phyloP scores from a whole-genome alignment of 2,797 vertebrate genomes.

The Smutsia gigantea region DNA sequence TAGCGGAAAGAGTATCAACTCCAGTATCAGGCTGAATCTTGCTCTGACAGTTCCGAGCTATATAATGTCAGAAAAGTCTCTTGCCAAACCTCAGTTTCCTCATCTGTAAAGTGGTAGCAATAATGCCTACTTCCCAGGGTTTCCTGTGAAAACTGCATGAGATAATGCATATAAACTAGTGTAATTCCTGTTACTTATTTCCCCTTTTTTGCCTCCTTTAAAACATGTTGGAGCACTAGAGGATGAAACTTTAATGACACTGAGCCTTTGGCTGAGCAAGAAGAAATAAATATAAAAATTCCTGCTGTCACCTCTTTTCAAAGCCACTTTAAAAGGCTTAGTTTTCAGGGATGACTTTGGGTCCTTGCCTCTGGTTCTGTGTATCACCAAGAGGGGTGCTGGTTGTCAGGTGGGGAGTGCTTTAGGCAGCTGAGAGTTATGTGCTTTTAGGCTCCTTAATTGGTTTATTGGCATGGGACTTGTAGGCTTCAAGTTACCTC shows the following conservation, averaged over 20 bases:
- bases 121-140: not conserved
- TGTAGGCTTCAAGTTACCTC: conserved; percentile 66
- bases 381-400: not conserved
- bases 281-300: conserved; percentile 39
- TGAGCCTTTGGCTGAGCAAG: not conserved
- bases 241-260: not conserved
- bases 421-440: conserved; percentile 56
- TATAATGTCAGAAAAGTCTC: not conserved
- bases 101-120: not conserved
- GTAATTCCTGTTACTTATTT: not conserved
- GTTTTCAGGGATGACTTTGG: not conserved
- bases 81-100: not conserved
- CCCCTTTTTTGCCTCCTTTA: not conserved
- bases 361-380: not conserved
- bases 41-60: not conserved
- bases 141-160: not conserved
- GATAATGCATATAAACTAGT: not conserved
- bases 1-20: not conserved
- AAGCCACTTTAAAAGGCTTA: conserved; percentile 46
- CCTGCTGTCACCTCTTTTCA: not conserved
- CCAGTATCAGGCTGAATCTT: not conserved
- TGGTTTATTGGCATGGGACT: conserved; percentile 69
- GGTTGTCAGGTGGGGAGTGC: conserved; percentile 44
- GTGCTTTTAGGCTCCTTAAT: conserved; percentile 70
- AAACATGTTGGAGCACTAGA: not conserved